These are phyloP conservation scores for Lacerta agilis DNA, from an alignment of 2,797 vertebrate genomes.

Conservation along the genomic window DNA sequence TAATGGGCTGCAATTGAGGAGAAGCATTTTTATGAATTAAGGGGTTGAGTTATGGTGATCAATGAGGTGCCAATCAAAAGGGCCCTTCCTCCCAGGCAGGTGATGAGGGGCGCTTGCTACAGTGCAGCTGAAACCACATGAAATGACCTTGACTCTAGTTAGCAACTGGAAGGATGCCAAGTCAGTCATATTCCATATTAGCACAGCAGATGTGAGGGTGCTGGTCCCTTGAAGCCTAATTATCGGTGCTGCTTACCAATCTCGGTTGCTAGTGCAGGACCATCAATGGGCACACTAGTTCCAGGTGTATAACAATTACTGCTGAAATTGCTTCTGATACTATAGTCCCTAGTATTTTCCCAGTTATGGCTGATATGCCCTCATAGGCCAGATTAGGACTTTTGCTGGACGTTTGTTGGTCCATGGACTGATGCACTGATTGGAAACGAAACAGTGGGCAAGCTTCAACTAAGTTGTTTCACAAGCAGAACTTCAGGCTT, in stretches of 20 bases:
- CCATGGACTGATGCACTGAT: too few relatives aligned
- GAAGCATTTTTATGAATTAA: conserved; percentile 40
- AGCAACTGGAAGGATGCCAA: conserved; percentile 20
- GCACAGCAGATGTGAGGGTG: conserved; percentile 9
- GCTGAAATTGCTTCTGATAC: neutral
- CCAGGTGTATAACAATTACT: neutral
- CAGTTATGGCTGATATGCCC: too few relatives aligned
- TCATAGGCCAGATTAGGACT: too few relatives aligned
- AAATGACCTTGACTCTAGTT: conserved; percentile 8
- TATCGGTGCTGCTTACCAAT: neutral
- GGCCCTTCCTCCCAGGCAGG: conserved; percentile 24
- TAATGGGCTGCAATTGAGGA: conserved; percentile 56
- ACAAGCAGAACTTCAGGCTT: too few relatives aligned
- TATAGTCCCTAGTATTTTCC: neutral
- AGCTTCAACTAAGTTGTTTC: too few relatives aligned
- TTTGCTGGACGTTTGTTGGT: too few relatives aligned
- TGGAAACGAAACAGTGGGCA: too few relatives aligned
- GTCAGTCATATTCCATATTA: conserved; percentile 20
- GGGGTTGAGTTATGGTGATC: conserved; percentile 46
- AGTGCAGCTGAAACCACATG: neutral
- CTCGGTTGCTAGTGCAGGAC: neutral
- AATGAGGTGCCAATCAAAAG: conserved; percentile 50
- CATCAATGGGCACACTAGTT: neutral
- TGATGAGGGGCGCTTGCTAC: conserved; percentile 1
- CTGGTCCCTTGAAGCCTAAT: neutral